Evolutionary conservation across 2,888 invertebrate genomes (phyloP).

Genomic region (Barypeithes pellucidus): DNA sequence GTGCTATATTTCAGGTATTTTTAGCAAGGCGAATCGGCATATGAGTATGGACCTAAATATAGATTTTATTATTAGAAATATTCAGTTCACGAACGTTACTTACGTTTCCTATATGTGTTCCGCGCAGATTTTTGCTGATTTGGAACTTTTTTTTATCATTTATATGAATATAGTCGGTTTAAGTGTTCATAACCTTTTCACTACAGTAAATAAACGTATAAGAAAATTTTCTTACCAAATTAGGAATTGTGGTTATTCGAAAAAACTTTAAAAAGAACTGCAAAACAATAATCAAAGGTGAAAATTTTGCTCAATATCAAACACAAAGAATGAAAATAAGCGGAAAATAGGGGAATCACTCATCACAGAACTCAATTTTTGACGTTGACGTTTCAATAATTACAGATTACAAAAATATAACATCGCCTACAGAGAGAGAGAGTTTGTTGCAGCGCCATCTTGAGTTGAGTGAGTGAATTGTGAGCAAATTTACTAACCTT

Average conservation of each 20-base stretch:
- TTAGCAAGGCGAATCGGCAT: slow-evolving; percentile 46
- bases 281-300: neutral
- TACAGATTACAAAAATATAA: neutral
- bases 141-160: neutral
- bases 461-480: neutral
- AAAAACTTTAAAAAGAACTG: neutral
- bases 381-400: neutral
- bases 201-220: no score
- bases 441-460: neutral
- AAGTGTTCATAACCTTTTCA: no score
- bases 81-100: slow-evolving; percentile 42
- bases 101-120: slow-evolving; percentile 1
- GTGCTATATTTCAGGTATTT: slow-evolving; percentile 52
- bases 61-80: slow-evolving; percentile 54
- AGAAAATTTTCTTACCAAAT: neutral
- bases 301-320: no score
- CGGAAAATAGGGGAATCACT: slow-evolving; percentile 3
- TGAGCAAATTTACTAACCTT: neutral
- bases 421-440: no score
- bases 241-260: neutral
- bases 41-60: slow-evolving; percentile 51
- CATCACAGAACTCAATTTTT: neutral
- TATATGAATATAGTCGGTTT: neutral
- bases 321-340: neutral
- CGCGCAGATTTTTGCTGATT: slow-evolving; percentile 1